Percentiles rank a stretch among this genome's conserved stretches.
Conservation (phyloP, 1,140 invertebrate genomes). For the Meteorus sp. region DNA sequence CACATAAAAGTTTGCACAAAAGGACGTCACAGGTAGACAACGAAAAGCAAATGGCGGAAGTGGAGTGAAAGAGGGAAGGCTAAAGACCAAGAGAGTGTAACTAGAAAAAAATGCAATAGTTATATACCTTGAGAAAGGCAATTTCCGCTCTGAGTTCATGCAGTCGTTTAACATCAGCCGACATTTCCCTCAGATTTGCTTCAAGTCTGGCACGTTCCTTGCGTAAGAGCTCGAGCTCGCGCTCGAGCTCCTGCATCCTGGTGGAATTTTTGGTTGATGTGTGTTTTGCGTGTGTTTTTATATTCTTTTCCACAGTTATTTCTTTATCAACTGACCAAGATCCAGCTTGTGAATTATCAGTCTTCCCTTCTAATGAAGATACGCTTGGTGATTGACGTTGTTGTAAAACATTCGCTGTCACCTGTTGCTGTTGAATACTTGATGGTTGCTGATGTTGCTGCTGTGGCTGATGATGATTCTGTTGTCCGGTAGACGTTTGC, state of each 20-base stretch:
- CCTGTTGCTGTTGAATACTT: constrained; percentile 58
- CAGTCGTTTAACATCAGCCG: constrained; percentile 36
- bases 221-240: constrained; percentile 45
- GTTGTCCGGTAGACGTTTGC: constrained; percentile 38
- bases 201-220: constrained; percentile 47
- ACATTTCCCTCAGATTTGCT: constrained; percentile 36
- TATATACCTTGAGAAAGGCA: constrained; percentile 48
- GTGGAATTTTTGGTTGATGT: constrained; percentile 32
- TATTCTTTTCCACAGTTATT: constrained; percentile 23
- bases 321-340: constrained; percentile 34
- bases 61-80: not conserved
- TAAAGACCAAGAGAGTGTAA: not conserved
- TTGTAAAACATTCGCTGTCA: constrained; percentile 51
- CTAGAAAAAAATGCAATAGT: not conserved
- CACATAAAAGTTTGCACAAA: not conserved
- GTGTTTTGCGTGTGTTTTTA: constrained; percentile 22
- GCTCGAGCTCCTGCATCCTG: constrained; percentile 52
- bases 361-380: constrained; percentile 43
- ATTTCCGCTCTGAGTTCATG: constrained; percentile 47
- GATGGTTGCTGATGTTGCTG: no score
- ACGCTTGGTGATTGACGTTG: constrained; percentile 38
- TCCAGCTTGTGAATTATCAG: constrained; percentile 28
- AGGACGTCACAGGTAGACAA: not conserved
- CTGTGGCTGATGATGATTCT: constrained; percentile 51
- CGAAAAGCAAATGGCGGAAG: not conserved